phyloP scores from a whole-genome alignment of 2,113 vertebrate genomes.

The Ptilonorhynchus violaceus region DNA sequence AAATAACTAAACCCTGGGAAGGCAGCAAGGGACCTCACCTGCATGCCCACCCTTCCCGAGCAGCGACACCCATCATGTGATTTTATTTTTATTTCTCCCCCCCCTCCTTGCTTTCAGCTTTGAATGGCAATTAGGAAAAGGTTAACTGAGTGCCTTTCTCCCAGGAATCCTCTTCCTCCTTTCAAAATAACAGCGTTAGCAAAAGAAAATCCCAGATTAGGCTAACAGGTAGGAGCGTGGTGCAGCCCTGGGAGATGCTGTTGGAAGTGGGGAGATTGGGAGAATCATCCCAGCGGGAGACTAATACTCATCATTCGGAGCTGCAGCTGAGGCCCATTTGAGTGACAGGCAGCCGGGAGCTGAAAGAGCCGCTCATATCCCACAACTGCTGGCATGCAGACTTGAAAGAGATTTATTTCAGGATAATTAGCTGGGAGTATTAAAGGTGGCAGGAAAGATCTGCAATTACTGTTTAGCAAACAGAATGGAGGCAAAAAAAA shows the following conservation, averaged over 20 bases:
- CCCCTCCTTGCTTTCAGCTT: conserved; percentile 38
- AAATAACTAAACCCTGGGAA: rapidly evolving
- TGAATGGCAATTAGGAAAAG: conserved; percentile 82
- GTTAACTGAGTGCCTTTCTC: conserved; percentile 80
- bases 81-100: background rate
- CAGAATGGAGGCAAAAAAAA: conserved; percentile 62
- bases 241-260: conserved; percentile 79
- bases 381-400: conserved; percentile 84
- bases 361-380: conserved; percentile 81
- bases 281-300: conserved; percentile 90
- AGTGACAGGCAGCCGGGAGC: conserved; percentile 88
- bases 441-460: conserved; percentile 83
- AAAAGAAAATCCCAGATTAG: conserved; percentile 90
- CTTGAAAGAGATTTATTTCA: conserved; percentile 89
- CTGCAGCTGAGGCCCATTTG: conserved; percentile 94
- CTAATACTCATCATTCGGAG: conserved; percentile 91
- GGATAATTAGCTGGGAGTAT: conserved; percentile 88
- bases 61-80: conserved; percentile 1
- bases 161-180: conserved; percentile 81
- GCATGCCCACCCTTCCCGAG: background rate
- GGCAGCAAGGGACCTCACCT: background rate
- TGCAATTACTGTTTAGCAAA: conserved; percentile 85
- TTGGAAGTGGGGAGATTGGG: conserved; percentile 84
- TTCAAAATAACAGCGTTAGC: conserved; percentile 88
- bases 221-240: conserved; percentile 85